These are phyloP conservation scores for Leptinotarsa defecta DNA, from an alignment of 1,140 invertebrate species.

Conservation along the genomic window DNA sequence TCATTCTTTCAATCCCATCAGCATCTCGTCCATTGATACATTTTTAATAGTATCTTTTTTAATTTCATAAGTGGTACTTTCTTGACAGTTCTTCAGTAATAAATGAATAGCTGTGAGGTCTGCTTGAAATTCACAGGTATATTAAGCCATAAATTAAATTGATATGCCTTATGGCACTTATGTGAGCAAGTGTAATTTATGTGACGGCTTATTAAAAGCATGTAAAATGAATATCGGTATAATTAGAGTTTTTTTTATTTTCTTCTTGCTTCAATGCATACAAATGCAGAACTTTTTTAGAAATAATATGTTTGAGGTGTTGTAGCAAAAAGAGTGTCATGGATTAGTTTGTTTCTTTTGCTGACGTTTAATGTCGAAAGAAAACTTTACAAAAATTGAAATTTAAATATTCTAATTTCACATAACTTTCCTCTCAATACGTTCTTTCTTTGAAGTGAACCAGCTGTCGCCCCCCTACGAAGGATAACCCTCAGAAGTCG, in stretches of 20 bases:
- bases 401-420: too few relatives aligned
- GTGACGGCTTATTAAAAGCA: neutral
- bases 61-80: conserved; percentile 1
- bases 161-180: neutral
- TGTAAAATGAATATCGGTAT: conserved; percentile 2
- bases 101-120: conserved; percentile 8
- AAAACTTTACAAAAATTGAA: too few relatives aligned
- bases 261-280: neutral
- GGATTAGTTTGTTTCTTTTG: too few relatives aligned
- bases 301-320: neutral
- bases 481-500: too few relatives aligned
- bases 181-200: conserved; percentile 6
- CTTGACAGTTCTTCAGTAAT: neutral
- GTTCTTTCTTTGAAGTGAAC: too few relatives aligned
- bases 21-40: conserved; percentile 3
- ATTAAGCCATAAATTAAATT: conserved; percentile 18
- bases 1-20: conserved; percentile 1
- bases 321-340: too few relatives aligned
- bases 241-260: neutral
- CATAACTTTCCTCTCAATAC: too few relatives aligned
- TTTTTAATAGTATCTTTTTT: conserved; percentile 16
- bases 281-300: neutral
- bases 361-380: too few relatives aligned
- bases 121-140: conserved; percentile 14
- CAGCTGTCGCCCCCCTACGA: too few relatives aligned